Conservation (phyloP, 2,797 vertebrate genomes). For the Malacoctenus gilli region DNA sequence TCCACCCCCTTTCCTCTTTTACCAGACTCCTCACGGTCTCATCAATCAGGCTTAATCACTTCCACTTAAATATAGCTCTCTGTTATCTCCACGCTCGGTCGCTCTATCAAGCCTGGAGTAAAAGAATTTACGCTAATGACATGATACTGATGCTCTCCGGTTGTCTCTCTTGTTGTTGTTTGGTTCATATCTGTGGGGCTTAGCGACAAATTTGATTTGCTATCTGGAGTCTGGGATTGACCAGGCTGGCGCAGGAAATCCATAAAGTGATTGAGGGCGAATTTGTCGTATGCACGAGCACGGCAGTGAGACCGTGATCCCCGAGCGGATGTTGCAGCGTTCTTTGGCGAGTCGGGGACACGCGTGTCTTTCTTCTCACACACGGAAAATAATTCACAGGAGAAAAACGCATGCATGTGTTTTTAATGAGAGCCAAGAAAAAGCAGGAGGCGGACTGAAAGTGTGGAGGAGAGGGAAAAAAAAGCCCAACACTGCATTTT, state of each 20-base stretch:
- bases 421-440: no score
- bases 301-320: slow-evolving; percentile 9
- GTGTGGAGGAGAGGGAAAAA: no score
- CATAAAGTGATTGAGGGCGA: slow-evolving; percentile 21
- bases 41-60: slow-evolving; percentile 70
- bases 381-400: no score
- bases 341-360: background rate
- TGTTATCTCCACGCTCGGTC: slow-evolving; percentile 16
- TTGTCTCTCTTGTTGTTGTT: background rate
- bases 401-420: no score
- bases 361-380: background rate
- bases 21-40: slow-evolving; percentile 27
- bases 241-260: slow-evolving; percentile 24
- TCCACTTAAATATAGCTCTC: slow-evolving; percentile 42
- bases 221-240: slow-evolving; percentile 16
- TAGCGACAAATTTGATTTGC: slow-evolving; percentile 14
- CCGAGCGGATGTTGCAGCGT: background rate
- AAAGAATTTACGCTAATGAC: slow-evolving; percentile 29
- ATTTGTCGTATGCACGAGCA: slow-evolving; percentile 3
- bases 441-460: no score
- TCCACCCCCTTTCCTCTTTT: no score
- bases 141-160: background rate
- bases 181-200: slow-evolving; percentile 6
- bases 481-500: no score
- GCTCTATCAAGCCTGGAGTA: slow-evolving; percentile 24